Percentiles rank a stretch among this genome's conserved stretches.
Evolutionary conservation across 2,888 invertebrate species (phyloP).

Genomic region (Cordilura impudica): DNA sequence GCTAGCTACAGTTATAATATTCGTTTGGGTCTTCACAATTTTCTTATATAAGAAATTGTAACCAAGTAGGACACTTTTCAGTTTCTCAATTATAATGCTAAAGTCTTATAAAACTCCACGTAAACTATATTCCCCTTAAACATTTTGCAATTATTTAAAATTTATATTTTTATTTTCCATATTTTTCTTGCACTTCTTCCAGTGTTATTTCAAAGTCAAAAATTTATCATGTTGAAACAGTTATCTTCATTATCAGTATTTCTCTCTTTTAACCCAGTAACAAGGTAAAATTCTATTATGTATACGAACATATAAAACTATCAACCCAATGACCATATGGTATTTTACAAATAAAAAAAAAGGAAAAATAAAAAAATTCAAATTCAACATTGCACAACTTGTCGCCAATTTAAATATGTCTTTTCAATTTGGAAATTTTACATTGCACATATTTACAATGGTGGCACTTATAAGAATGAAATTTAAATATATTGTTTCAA

Average conservation of each 20-base stretch:
- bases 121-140: neutral
- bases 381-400: slow-evolving; percentile 42
- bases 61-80: no score
- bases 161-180: neutral
- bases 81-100: no score
- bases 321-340: slow-evolving; percentile 31
- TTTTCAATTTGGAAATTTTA: slow-evolving; percentile 1
- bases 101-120: no score
- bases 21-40: no score
- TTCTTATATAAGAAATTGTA: no score
- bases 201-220: slow-evolving; percentile 14
- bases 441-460: slow-evolving; percentile 13
- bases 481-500: neutral
- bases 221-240: slow-evolving; percentile 31
- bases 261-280: slow-evolving; percentile 11
- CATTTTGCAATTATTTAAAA: neutral
- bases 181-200: neutral
- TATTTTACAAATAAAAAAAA: slow-evolving; percentile 41
- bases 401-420: slow-evolving; percentile 39
- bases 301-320: slow-evolving; percentile 7
- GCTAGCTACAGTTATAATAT: no score
- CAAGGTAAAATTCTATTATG: slow-evolving; percentile 13
- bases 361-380: no score
- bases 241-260: slow-evolving; percentile 31
- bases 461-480: neutral